phyloP scores from a whole-genome alignment of 2,113 vertebrate genomes.

The Thalassoma bifasciatum region DNA sequence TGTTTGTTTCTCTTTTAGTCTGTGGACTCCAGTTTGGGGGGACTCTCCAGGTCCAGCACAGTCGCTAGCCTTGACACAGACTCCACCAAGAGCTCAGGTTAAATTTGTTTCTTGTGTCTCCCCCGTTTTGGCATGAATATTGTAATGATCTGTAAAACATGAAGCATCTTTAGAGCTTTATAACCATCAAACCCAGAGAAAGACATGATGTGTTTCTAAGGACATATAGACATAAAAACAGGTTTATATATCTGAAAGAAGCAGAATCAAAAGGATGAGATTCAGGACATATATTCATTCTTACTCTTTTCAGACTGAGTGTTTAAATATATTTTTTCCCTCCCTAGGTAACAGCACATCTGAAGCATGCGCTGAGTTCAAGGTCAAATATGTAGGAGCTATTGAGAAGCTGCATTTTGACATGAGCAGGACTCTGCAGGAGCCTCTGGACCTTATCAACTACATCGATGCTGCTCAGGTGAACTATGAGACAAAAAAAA shows the following conservation, averaged over 20 bases:
- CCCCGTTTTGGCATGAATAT: too few species aligned
- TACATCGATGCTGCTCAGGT: constrained; percentile 98
- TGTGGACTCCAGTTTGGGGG: constrained; percentile 98
- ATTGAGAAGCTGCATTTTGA: constrained; percentile 91
- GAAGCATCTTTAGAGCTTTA: too few species aligned
- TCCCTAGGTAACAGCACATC: constrained; percentile 87
- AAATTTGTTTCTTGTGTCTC: neutral
- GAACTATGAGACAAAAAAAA: constrained; percentile 46
- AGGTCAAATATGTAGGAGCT: constrained; percentile 94
- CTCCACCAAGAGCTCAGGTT: constrained; percentile 97
- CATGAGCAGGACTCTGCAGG: constrained; percentile 90
- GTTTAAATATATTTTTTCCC: neutral
- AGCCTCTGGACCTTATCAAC: constrained; percentile 94
- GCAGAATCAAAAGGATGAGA: too few species aligned
- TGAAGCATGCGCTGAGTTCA: constrained; percentile 93
- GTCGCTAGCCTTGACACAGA: constrained; percentile 98
- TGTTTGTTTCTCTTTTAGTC: constrained; percentile 83
- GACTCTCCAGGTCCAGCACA: constrained; percentile 96
- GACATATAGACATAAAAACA: too few species aligned
- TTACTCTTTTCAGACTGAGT: neutral
- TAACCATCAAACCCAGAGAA: too few species aligned
- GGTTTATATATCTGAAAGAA: too few species aligned
- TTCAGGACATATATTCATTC: too few species aligned
- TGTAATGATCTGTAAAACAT: too few species aligned
- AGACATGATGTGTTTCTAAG: too few species aligned